Evolutionary conservation across 2,113 vertebrate genomes (phyloP).

Genomic region (pig (Sus scrofa)): T2T-Sscrofa CM000826.6:138648001-138648500

Average conservation of each 20-base stretch:
- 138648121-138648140: neutral
- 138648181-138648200: neutral
- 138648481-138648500: neutral
- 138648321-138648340: neutral
- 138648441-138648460: neutral
- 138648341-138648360: neutral
- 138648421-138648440: neutral
- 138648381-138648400: neutral
- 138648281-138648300: neutral
- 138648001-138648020: neutral
- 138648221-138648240: neutral
- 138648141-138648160: neutral
- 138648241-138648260: neutral
- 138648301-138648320: neutral
- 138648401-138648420: neutral
- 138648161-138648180: neutral
- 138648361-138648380: neutral
- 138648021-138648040: neutral
- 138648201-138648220: neutral
- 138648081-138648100: constrained; percentile 1
- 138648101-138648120: neutral
- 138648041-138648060: neutral
- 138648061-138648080: neutral
- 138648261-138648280: neutral
- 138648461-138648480: neutral